Conservation (phyloP, 1,140 invertebrate species). For the Apis cerana region DNA sequence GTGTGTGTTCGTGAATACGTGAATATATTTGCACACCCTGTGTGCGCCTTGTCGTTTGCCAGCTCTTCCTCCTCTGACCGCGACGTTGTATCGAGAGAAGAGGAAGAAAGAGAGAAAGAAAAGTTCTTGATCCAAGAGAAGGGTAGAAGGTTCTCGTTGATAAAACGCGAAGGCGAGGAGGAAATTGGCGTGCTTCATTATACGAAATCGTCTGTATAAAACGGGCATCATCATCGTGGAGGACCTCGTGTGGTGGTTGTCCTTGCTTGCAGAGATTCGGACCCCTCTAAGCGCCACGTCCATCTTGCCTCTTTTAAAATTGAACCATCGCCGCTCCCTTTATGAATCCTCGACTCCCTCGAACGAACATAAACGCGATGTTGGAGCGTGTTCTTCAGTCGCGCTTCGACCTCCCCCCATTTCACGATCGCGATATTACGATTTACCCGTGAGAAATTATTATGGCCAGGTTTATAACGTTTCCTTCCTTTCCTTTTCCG, state of each 20-base stretch:
- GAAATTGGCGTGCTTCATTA: conserved; percentile 46
- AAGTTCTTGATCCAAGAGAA: not conserved
- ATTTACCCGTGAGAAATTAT: no score
- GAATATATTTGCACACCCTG: no score
- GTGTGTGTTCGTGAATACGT: not conserved
- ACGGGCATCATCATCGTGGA: conserved; percentile 46
- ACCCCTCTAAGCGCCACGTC: not conserved
- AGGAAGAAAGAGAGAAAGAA: no score
- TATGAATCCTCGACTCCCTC: not conserved
- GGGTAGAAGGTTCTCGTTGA: not conserved
- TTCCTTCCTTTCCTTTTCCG: no score
- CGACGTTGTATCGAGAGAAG: not conserved
- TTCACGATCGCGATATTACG: no score
- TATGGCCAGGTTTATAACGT: no score
- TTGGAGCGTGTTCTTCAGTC: not conserved
- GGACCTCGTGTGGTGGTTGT: conserved; percentile 33
- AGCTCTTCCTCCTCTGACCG: not conserved
- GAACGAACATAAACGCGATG: conserved; percentile 22
- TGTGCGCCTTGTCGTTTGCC: not conserved
- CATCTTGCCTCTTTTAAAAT: conserved; percentile 48
- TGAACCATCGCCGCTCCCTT: conserved; percentile 33
- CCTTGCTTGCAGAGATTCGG: conserved; percentile 27
- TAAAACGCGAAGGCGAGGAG: not conserved
- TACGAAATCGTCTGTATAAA: conserved; percentile 59
- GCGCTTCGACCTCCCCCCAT: no score